Percentiles rank a stretch among this genome's conserved stretches.
phyloP scores from a whole-genome alignment of 2,888 invertebrate species.

The Chorisops tibialis region DNA sequence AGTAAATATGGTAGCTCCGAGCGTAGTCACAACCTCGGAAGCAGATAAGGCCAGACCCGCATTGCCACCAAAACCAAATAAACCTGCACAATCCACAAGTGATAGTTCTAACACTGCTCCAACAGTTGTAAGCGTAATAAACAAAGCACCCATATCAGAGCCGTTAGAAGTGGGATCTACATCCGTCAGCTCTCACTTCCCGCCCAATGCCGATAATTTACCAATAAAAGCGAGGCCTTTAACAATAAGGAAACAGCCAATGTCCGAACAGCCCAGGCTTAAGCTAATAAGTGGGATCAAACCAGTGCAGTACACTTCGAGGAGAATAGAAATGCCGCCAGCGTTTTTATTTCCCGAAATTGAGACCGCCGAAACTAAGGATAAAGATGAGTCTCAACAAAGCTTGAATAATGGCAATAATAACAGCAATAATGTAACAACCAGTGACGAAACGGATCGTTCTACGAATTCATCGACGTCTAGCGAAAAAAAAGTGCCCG shows the following conservation, averaged over 20 bases:
- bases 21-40: constrained; percentile 47
- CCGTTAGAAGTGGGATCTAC: constrained; percentile 27
- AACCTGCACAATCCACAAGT: constrained; percentile 48
- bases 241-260: constrained; percentile 78
- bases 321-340: constrained; percentile 79
- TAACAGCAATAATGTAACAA: constrained; percentile 35
- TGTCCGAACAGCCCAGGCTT: constrained; percentile 75
- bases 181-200: constrained; percentile 14
- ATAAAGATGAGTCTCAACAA: constrained; percentile 36
- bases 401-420: constrained; percentile 35
- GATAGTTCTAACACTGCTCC: constrained; percentile 25
- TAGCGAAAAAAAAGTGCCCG: constrained; percentile 41
- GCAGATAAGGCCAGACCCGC: constrained; percentile 68
- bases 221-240: constrained; percentile 78
- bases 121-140: constrained; percentile 39
- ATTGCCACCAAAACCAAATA: constrained; percentile 76
- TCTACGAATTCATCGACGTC: constrained; percentile 35
- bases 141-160: constrained; percentile 37
- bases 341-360: constrained; percentile 76
- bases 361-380: constrained; percentile 59
- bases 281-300: constrained; percentile 58
- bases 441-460: constrained; percentile 47
- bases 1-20: constrained; percentile 54
- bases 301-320: constrained; percentile 64
- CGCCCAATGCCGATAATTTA: constrained; percentile 52